phyloP scores from a whole-genome alignment of 2,113 vertebrate species.

The Malurus alboscapulatus region DNA sequence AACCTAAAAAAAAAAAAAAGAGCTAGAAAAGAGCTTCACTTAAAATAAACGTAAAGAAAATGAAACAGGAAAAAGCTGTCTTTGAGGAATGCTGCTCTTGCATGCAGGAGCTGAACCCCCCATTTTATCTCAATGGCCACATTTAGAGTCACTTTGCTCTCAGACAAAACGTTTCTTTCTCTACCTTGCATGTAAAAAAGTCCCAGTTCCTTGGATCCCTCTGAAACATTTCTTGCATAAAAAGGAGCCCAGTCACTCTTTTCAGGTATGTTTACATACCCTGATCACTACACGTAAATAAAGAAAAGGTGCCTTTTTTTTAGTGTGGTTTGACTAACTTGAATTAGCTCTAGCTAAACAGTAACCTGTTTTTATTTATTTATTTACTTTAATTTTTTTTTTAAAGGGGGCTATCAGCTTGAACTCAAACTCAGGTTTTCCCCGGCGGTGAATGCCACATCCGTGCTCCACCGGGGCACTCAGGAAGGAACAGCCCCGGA shows the following conservation, averaged over 20 bases:
- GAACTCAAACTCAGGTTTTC: background rate
- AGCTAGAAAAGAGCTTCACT: slow-evolving; percentile 13
- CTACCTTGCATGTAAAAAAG: background rate
- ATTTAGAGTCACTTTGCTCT: slow-evolving; percentile 15
- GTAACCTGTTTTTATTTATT: background rate
- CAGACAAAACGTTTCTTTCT: background rate
- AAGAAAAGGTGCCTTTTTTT: background rate
- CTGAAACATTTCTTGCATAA: background rate
- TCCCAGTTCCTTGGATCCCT: background rate
- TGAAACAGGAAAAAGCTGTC: background rate
- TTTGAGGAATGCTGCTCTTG: slow-evolving; percentile 19
- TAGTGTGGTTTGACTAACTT: background rate
- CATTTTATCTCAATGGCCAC: slow-evolving; percentile 1
- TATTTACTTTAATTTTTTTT: background rate
- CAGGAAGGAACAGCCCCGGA: background rate
- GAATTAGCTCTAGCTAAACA: background rate
- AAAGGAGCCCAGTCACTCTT: background rate
- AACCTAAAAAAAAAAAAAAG: slow-evolving; percentile 64
- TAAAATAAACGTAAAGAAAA: slow-evolving; percentile 41
- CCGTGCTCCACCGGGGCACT: fast-evolving
- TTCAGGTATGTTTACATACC: background rate
- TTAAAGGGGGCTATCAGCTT: background rate
- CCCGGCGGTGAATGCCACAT: background rate
- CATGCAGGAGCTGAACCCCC: background rate
- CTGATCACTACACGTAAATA: background rate